Evolutionary conservation across 2,888 invertebrate species (phyloP), one percentile per base, ranked within the genome.

Genomic region (Diaperis boleti): DNA sequence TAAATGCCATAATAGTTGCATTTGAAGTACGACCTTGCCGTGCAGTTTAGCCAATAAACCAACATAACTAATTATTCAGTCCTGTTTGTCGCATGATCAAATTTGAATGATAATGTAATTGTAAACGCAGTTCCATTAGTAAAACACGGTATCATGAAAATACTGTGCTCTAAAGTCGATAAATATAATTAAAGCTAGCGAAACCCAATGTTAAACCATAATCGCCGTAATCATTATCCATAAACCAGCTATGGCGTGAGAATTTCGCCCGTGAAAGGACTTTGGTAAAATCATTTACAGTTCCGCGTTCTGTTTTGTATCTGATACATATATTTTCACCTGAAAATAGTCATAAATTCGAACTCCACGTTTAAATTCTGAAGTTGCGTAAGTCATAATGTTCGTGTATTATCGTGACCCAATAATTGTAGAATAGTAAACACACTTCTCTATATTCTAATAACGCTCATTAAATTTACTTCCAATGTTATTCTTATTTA

Each of bases 181-280:
- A 61, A 61, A 61, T 44, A 50, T 61, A 61, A 61, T 60, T 54
- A 61, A 45, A 45, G 54, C 50, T 22, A 37, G 33, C 44, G 17
- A 54, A 60, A 45, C 44, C 20, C 11, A 10, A 37, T 33, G 50
- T 41, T 15, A 26, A 42, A 33, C 18, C 39, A 31, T 52, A 42
- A 42, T 52, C 33, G 44, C 33, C 39, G 41, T 31, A 50, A 60
- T 60, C 52, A 14, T 35, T n/a, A 20, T 20, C 35, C 37, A 61
- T 61, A 61, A 61, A 45, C 7, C 29, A 37, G 10, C 20, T 15
- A 22, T 20, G 54, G 45, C 55, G 61, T 61, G 61, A 61, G 45
- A 61, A 65, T 62, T 64, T 50, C 55, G 57, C 44, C 45, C 59
- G 67, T 62, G 64, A 68, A 66, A 68, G 66, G 64, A 60, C 35